A percentile compares a stretch with the other conserved stretches of the same genome.
Conservation (phyloP, 53 echinoderm and acorn worm species). For the Mesocentrotus franciscanus region DNA sequence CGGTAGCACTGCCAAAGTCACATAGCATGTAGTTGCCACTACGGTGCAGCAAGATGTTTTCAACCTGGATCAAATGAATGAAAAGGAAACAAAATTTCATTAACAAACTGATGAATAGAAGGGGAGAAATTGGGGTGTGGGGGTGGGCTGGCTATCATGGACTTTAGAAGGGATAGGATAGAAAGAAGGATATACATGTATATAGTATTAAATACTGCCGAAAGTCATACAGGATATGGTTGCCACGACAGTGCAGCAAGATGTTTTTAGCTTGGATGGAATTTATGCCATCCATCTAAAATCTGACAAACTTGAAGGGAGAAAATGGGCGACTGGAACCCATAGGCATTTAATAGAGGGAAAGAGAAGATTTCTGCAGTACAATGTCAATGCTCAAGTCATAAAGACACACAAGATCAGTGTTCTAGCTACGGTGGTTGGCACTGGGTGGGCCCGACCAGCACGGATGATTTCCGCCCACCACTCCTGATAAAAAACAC, state of each 20-base stretch:
- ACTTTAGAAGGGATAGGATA: neutral
- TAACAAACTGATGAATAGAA: neutral
- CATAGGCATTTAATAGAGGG: too few species aligned
- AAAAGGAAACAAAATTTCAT: neutral
- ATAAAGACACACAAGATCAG: too few species aligned
- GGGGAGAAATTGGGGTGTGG: neutral
- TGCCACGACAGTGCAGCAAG: constrained; percentile 12
- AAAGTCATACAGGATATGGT: neutral
- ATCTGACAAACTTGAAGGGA: too few species aligned
- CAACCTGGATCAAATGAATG: constrained; percentile 74
- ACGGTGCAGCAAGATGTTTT: constrained; percentile 92
- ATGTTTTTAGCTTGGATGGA: neutral
- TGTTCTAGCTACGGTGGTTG: too few species aligned
- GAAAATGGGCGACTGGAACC: too few species aligned
- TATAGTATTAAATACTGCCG: neutral
- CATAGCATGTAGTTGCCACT: constrained; percentile 96
- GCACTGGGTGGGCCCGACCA: too few species aligned
- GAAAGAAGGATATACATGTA: too few species aligned
- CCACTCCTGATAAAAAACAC: too few species aligned
- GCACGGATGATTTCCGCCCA: too few species aligned
- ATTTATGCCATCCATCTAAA: too few species aligned
- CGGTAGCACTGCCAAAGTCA: constrained; percentile 99
- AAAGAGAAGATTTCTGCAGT: too few species aligned
- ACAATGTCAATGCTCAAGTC: too few species aligned
- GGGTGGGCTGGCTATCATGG: neutral